Evolutionary conservation across 2,888 invertebrate species (phyloP).

Genomic region (Hypolimnas misippus): DNA sequence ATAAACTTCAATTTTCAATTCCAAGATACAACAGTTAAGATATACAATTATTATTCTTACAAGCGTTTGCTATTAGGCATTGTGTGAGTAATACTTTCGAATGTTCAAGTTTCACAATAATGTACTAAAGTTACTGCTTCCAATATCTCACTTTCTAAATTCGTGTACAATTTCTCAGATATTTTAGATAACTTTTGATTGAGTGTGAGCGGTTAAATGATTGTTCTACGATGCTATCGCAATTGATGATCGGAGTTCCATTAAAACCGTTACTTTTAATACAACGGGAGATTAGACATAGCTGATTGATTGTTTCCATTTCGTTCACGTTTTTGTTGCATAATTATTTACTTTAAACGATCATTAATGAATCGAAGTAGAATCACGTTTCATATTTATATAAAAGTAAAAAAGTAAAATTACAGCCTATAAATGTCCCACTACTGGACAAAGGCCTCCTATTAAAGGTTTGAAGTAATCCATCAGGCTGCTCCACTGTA

Average conservation of each 20-base stretch:
- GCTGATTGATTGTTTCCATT: constrained; percentile 15
- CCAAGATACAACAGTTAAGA: neutral
- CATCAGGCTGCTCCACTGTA: too few species aligned
- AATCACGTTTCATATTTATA: too few species aligned
- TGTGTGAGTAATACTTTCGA: constrained; percentile 10
- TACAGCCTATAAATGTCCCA: too few species aligned
- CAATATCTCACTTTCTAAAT: constrained; percentile 13
- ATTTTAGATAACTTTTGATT: constrained; percentile 28
- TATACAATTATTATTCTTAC: neutral
- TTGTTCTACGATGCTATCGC: constrained; percentile 17
- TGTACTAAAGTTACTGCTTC: constrained; percentile 7
- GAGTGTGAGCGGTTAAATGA: constrained; percentile 25
- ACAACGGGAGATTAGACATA: constrained; percentile 16
- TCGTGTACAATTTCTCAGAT: constrained; percentile 20
- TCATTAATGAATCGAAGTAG: neutral
- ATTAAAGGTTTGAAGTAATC: too few species aligned
- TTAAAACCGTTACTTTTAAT: constrained; percentile 20
- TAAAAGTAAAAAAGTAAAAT: too few species aligned
- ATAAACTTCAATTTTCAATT: too few species aligned
- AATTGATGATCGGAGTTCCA: constrained; percentile 18
- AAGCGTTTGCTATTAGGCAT: neutral
- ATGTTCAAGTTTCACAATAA: constrained; percentile 6
- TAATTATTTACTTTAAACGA: neutral
- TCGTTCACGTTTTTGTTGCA: neutral
- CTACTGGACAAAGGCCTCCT: too few species aligned